Percentiles rank a stretch among this genome's conserved stretches.
Conservation (phyloP, 2,113 vertebrate species). For the Ciconia boyciana region DNA sequence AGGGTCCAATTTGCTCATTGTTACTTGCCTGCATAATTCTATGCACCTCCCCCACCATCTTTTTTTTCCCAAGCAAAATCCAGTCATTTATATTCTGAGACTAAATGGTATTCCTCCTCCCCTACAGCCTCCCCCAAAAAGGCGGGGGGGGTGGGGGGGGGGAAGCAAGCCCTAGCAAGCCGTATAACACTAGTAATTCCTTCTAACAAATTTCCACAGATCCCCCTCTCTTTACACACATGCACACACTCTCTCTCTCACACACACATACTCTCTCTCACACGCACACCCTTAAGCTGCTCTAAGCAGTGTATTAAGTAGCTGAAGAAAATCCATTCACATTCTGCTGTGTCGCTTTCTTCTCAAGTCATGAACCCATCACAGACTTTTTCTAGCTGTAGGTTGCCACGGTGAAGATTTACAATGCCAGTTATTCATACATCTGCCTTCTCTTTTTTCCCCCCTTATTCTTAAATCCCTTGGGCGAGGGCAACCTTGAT, state of each 20-base stretch:
- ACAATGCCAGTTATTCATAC: conserved; percentile 89
- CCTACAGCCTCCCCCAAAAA: conserved; percentile 34
- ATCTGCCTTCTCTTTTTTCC: conserved; percentile 80
- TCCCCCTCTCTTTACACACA: conserved; percentile 59
- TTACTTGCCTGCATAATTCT: conserved; percentile 93
- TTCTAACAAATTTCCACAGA: conserved; percentile 83
- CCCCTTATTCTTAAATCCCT: conserved; percentile 83
- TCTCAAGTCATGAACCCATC: conserved; percentile 86
- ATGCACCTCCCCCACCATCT: conserved; percentile 75
- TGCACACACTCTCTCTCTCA: conserved; percentile 35
- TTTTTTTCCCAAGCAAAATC: conserved; percentile 76
- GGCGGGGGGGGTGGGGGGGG: too few relatives aligned
- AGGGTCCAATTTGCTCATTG: conserved; percentile 92
- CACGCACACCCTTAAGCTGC: conserved; percentile 82
- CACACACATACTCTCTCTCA: conserved; percentile 53
- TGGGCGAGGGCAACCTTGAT: conserved; percentile 86
- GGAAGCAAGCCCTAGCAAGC: conserved; percentile 67
- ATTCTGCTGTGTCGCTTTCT: conserved; percentile 83
- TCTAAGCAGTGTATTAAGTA: conserved; percentile 93
- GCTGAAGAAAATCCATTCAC: conserved; percentile 87
- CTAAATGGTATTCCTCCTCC: conserved; percentile 86
- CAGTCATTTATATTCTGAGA: conserved; percentile 89
- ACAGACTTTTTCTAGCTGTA: conserved; percentile 85
- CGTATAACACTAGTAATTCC: conserved; percentile 86
- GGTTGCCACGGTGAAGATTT: conserved; percentile 94